phyloP scores from a whole-genome alignment of 2,113 vertebrate genomes.

The Elanus axillaris region DNA sequence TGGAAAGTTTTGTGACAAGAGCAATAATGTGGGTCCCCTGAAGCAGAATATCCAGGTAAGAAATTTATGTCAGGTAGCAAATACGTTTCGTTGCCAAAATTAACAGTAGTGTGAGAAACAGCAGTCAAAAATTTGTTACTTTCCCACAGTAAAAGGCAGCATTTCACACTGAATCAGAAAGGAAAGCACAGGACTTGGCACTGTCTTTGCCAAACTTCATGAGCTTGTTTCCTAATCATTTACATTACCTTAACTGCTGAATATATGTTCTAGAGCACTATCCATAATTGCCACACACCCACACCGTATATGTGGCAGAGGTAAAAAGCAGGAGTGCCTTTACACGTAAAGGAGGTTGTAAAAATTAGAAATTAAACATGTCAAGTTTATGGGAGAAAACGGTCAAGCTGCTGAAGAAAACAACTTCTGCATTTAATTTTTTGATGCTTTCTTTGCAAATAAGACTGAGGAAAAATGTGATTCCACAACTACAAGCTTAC shows the following conservation, averaged over 20 bases:
- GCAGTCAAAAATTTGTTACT: neutral
- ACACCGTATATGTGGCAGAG: neutral
- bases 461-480: neutral
- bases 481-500: neutral
- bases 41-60: neutral
- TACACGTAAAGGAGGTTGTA: neutral
- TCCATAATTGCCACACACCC: neutral
- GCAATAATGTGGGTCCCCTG: neutral
- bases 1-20: neutral
- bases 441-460: neutral
- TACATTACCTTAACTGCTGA: neutral
- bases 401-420: neutral
- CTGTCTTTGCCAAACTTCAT: neutral
- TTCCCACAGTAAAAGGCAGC: neutral
- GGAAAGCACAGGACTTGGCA: neutral
- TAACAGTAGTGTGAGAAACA: neutral
- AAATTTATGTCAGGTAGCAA: neutral
- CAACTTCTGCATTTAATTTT: neutral
- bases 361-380: neutral
- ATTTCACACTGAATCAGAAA: neutral
- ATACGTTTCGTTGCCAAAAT: neutral
- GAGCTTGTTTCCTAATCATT: neutral
- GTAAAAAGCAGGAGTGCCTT: neutral
- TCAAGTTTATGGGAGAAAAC: neutral
- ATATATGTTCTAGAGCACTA: neutral